phyloP scores from a whole-genome alignment of 2,113 vertebrate genomes.

The Silurus glanis region DNA sequence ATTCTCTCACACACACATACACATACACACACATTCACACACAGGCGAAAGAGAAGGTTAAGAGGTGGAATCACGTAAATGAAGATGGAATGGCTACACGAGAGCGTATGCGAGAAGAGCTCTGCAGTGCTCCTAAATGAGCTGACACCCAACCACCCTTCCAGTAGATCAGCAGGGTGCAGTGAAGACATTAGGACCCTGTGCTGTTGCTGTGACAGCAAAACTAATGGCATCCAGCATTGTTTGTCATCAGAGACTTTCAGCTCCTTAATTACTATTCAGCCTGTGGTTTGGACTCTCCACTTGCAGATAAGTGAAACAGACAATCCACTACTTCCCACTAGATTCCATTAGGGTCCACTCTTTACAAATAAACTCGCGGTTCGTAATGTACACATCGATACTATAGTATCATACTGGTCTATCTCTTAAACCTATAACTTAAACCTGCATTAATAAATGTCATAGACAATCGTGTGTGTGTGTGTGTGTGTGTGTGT shows the following conservation, averaged over 20 bases:
- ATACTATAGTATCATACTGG: neutral
- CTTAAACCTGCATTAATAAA: no score
- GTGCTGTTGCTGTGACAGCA: conserved; percentile 29
- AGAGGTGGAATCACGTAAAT: neutral
- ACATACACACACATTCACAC: neutral
- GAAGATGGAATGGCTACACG: neutral
- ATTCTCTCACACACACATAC: neutral
- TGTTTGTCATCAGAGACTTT: neutral
- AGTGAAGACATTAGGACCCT: neutral
- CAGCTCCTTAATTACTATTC: conserved; percentile 23
- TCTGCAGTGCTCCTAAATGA: neutral
- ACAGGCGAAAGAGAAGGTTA: neutral
- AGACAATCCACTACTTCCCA: neutral
- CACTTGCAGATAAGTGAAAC: conserved; percentile 11
- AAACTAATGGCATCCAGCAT: conserved; percentile 6
- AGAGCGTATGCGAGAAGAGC: neutral
- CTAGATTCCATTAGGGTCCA: neutral
- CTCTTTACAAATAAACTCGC: neutral
- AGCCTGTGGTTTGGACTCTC: neutral
- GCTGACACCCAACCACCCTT: neutral
- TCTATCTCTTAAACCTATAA: neutral
- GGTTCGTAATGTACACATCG: neutral
- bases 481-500: neutral
- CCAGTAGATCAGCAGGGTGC: conserved; percentile 7
- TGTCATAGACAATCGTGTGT: neutral